Conservation (phyloP, 2,888 invertebrate genomes). For the Leptinotarsa rubiginosa region DNA sequence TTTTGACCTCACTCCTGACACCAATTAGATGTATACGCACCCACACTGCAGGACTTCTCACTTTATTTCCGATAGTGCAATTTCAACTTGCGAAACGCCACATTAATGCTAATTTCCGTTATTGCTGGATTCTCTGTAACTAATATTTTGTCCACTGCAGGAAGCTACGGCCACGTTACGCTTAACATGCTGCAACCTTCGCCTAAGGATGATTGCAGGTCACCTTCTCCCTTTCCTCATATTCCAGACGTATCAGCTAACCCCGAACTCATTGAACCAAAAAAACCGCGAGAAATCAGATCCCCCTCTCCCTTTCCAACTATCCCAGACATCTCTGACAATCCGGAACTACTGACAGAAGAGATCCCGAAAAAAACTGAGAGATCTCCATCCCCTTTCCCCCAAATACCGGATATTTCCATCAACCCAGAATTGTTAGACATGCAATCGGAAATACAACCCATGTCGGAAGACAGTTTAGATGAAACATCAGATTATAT, state of each 20-base stretch:
- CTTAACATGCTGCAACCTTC: slow-evolving; percentile 11
- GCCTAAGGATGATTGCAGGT: slow-evolving; percentile 36
- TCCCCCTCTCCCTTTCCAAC: slow-evolving; percentile 56
- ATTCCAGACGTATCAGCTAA: slow-evolving; percentile 52
- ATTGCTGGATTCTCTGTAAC: slow-evolving; percentile 1
- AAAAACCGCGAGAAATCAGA: slow-evolving; percentile 12
- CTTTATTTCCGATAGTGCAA: no score
- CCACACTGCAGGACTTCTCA: no score
- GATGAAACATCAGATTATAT: background rate
- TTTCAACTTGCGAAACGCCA: background rate
- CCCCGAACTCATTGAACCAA: slow-evolving; percentile 13
- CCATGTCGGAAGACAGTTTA: slow-evolving; percentile 1
- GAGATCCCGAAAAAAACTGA: slow-evolving; percentile 1
- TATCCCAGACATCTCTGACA: slow-evolving; percentile 52
- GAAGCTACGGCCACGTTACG: slow-evolving; percentile 17
- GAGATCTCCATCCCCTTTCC: slow-evolving; percentile 53
- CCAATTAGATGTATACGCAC: no score
- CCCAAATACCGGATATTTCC: slow-evolving; percentile 55
- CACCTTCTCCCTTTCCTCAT: slow-evolving; percentile 55
- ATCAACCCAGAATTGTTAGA: background rate
- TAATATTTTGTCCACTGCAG: slow-evolving; percentile 9
- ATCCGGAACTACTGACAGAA: slow-evolving; percentile 15
- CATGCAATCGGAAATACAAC: background rate
- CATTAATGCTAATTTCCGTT: slow-evolving; percentile 1
- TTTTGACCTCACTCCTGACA: no score